Evolutionary conservation across 2,888 invertebrate species (phyloP).

Genomic region (Nezara viridula): DNA sequence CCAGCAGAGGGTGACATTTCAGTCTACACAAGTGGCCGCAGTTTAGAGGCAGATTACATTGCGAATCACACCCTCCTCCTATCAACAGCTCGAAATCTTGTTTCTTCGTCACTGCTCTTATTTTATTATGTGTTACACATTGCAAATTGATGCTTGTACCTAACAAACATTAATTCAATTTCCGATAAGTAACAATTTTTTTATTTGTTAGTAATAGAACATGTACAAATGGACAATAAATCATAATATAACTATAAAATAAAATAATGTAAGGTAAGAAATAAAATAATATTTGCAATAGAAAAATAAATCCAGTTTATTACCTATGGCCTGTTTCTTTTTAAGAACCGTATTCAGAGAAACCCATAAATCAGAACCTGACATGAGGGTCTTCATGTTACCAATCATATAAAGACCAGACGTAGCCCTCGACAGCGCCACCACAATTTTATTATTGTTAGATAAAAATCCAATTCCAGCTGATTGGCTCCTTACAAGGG

Average conservation of each 20-base stretch:
- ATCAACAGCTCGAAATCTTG: background rate
- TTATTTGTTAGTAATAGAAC: too few relatives aligned
- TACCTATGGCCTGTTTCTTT: constrained; percentile 10
- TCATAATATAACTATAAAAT: too few relatives aligned
- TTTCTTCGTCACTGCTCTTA: background rate
- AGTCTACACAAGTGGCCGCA: constrained; percentile 46
- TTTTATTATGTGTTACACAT: constrained; percentile 43
- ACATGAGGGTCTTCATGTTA: constrained; percentile 75
- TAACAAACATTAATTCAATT: background rate
- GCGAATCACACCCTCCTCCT: constrained; percentile 35
- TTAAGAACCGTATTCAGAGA: constrained; percentile 69
- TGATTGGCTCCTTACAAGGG: constrained; percentile 82
- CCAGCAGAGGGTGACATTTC: constrained; percentile 35
- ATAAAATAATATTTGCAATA: too few relatives aligned
- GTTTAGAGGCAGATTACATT: background rate
- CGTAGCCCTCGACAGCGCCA: constrained; percentile 82
- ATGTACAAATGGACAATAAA: too few relatives aligned
- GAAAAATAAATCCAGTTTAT: background rate
- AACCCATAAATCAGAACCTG: constrained; percentile 74
- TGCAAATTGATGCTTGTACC: constrained; percentile 18
- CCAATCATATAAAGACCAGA: constrained; percentile 81
- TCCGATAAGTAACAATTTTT: too few relatives aligned
- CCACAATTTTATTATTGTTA: constrained; percentile 81
- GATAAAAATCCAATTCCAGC: constrained; percentile 80
- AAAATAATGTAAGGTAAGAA: too few relatives aligned